Conservation (phyloP, 2,113 vertebrate species). For the Tenebrosternarchus preto region DNA sequence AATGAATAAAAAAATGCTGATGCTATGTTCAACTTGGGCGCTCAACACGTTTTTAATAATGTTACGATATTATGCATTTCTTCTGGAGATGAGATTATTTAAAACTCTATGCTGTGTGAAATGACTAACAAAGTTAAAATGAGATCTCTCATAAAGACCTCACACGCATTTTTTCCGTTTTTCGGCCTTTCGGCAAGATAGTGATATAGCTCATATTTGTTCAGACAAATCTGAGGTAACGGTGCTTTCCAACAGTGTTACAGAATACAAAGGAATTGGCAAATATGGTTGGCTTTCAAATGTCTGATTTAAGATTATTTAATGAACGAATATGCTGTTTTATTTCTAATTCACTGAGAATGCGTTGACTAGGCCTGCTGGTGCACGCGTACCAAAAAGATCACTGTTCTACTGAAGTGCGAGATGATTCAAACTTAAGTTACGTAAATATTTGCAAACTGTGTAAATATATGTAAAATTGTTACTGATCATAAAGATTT, state of each 20-base stretch:
- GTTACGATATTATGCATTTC: neutral
- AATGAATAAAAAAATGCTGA: no score
- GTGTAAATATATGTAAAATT: no score
- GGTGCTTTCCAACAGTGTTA: neutral
- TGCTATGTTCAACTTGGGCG: no score
- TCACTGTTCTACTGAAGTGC: neutral
- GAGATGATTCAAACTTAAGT: no score
- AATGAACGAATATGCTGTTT: neutral
- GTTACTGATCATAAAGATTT: no score
- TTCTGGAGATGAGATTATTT: neutral
- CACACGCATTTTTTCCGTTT: neutral
- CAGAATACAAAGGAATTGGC: neutral
- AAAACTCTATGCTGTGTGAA: neutral
- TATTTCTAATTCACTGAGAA: conserved; percentile 1
- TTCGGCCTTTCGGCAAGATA: neutral
- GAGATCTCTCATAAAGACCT: neutral
- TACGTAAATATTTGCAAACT: no score
- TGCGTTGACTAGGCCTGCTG: neutral
- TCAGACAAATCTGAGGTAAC: neutral
- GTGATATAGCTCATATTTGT: neutral
- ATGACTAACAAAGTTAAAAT: neutral
- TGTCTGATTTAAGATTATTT: neutral
- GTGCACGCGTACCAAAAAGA: neutral
- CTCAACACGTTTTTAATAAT: no score
- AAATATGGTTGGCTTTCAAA: neutral